These are phyloP conservation scores for Megaleporinus macrocephalus DNA, from an alignment of 2,113 vertebrate species.

Conservation along the genomic window DNA sequence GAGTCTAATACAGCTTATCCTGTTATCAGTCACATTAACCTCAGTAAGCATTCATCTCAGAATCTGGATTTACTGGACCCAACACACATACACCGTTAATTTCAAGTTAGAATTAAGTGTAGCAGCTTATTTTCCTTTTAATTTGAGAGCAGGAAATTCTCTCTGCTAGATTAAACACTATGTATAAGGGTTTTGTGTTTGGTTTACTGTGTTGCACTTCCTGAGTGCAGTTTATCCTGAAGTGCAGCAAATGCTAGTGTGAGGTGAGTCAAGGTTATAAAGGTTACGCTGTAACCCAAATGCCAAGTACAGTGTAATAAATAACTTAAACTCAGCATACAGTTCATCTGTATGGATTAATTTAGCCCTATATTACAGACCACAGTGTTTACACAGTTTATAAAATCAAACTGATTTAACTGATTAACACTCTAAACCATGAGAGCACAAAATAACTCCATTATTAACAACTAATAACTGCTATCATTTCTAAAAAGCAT, in stretches of 20 bases:
- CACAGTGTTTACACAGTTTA: background rate
- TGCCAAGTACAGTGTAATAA: background rate
- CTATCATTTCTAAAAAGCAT: background rate
- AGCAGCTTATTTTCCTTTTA: background rate
- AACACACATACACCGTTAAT: no score
- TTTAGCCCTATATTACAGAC: background rate
- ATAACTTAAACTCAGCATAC: background rate
- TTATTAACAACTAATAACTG: background rate
- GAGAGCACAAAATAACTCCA: no score
- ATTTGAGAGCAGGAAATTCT: background rate
- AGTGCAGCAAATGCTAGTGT: background rate
- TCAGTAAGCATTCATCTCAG: no score
- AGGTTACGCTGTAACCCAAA: constrained; percentile 1
- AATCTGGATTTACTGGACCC: no score
- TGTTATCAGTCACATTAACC: no score
- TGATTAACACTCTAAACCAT: no score
- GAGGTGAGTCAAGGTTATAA: constrained; percentile 17
- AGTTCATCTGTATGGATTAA: background rate
- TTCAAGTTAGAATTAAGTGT: background rate
- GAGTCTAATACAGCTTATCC: no score
- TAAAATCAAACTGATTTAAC: no score
- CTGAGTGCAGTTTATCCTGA: constrained; percentile 10
- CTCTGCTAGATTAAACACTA: background rate
- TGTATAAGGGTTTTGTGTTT: background rate
- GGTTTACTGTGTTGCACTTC: background rate